Percentiles rank a stretch among this genome's conserved stretches.
These are phyloP conservation scores for Myoxocephalus aenaeus DNA, from an alignment of 2,797 vertebrate species.

Conservation along the genomic window DNA sequence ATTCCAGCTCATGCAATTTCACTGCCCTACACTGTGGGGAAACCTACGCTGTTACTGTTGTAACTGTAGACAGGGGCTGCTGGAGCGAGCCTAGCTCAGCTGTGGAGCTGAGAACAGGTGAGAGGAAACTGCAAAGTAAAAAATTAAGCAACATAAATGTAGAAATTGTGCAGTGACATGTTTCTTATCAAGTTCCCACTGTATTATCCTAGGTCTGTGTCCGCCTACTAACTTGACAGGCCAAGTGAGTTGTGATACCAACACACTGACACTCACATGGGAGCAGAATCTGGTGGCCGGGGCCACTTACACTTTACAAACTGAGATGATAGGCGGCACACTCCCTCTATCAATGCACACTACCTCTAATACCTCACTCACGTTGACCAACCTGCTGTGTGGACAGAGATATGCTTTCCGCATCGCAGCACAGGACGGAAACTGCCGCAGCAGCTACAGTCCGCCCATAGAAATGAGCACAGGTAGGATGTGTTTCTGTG, in stretches of 20 bases:
- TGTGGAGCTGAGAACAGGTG: slow-evolving; percentile 68
- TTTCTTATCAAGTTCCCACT: background rate
- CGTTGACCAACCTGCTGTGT: slow-evolving; percentile 61
- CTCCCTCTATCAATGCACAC: slow-evolving; percentile 7
- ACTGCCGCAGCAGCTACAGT: slow-evolving; percentile 67
- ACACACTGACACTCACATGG: slow-evolving; percentile 71
- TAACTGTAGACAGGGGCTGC: slow-evolving; percentile 72
- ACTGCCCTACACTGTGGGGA: slow-evolving; percentile 74
- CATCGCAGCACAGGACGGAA: slow-evolving; percentile 55
- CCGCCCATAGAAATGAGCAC: slow-evolving; percentile 62
- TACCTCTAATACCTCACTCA: slow-evolving; percentile 42
- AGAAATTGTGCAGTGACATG: background rate
- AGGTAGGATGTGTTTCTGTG: slow-evolving; percentile 61
- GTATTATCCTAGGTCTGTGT: slow-evolving; percentile 67
- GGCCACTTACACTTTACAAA: slow-evolving; percentile 56
- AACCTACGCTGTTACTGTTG: slow-evolving; percentile 69
- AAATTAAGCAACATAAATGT: background rate
- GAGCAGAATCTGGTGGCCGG: slow-evolving; percentile 46
- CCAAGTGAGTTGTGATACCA: slow-evolving; percentile 58
- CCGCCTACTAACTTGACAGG: slow-evolving; percentile 64
- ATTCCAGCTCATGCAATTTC: slow-evolving; percentile 71
- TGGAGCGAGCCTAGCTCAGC: slow-evolving; percentile 59
- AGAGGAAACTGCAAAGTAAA: slow-evolving; percentile 6
- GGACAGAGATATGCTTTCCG: slow-evolving; percentile 68
- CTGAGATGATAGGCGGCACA: slow-evolving; percentile 23